Evolutionary conservation across 2,797 vertebrate species (phyloP).

Genomic region (Megaceryle alcyon): DNA sequence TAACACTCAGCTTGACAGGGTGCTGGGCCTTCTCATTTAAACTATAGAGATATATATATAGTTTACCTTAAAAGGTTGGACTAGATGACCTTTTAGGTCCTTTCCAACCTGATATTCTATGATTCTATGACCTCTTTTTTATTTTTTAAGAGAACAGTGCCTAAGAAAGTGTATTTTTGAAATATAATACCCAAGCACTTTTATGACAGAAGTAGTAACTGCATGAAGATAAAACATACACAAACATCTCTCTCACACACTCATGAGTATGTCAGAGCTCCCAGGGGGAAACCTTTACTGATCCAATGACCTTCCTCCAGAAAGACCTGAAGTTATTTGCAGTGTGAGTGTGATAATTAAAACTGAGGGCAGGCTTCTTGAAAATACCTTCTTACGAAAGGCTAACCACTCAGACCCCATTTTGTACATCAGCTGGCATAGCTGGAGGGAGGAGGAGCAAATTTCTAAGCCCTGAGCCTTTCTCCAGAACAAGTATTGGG

Average conservation of each 20-base stretch:
- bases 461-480: not conserved
- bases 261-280: not conserved
- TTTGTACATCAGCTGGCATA: not conserved
- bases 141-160: not conserved
- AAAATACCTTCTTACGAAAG: not conserved
- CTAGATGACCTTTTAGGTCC: too few species aligned
- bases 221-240: not conserved
- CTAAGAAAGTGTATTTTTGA: not conserved
- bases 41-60: too few species aligned
- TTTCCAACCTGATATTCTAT: too few species aligned
- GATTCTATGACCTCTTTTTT: not conserved
- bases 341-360: not conserved
- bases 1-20: too few species aligned
- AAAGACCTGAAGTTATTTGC: not conserved
- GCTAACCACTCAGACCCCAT: not conserved
- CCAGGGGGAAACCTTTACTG: not conserved
- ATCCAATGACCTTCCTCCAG: not conserved
- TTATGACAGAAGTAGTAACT: not conserved
- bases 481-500: not conserved
- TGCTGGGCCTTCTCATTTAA: too few species aligned
- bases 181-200: not conserved
- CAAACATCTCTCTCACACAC: not conserved
- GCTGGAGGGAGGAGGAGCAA: not conserved
- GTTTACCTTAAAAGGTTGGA: too few species aligned
- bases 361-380: not conserved